Conservation (phyloP, 2,113 vertebrate genomes). For the Antigone vipio region DNA sequence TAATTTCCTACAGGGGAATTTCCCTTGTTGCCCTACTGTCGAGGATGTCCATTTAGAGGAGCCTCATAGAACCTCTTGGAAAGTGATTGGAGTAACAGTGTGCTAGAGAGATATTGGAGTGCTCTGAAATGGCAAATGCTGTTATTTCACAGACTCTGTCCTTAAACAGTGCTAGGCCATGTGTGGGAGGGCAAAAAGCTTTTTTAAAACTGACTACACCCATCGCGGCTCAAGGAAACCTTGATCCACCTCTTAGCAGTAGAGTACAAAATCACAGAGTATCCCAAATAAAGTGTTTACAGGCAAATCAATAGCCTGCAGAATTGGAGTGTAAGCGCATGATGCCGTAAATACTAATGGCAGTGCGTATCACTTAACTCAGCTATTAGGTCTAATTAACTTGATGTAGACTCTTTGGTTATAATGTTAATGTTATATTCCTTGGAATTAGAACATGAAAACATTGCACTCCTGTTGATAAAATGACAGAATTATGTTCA, state of each 20-base stretch:
- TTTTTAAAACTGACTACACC: neutral
- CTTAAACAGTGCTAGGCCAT: neutral
- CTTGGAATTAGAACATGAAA: neutral
- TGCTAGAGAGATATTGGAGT: neutral
- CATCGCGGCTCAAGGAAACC: neutral
- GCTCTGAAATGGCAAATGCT: neutral
- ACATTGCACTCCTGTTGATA: neutral
- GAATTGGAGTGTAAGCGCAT: neutral
- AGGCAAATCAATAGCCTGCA: neutral
- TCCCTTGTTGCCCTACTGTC: neutral
- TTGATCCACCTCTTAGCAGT: neutral
- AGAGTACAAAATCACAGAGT: neutral
- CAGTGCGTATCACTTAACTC: neutral
- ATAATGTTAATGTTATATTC: neutral
- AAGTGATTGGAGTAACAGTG: neutral
- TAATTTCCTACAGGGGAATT: neutral
- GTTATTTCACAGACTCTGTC: neutral
- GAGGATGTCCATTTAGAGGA: neutral
- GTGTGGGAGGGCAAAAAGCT: neutral
- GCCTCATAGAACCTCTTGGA: neutral
- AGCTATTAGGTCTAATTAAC: constrained; percentile 26
- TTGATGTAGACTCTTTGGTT: neutral
- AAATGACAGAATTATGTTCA: constrained; percentile 5
- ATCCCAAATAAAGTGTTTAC: neutral
- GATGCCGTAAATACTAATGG: neutral